Percentiles rank a stretch among this genome's conserved stretches.
Conservation (phyloP, 2,888 invertebrate genomes). For the Phragmatobia fuliginosa region DNA sequence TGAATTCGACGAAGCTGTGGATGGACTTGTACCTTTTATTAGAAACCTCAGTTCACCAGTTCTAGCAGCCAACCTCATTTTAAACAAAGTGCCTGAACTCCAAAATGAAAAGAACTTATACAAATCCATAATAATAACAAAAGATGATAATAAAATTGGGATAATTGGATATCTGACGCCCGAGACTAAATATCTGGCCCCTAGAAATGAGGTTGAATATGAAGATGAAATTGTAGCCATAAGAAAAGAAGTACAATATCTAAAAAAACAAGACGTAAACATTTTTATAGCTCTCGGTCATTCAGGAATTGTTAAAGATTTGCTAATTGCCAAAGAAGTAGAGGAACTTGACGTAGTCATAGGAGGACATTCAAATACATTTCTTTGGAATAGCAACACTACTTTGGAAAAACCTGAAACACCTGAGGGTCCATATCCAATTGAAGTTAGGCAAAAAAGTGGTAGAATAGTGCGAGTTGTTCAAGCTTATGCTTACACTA, state of each 20-base stretch:
- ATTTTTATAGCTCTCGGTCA: constrained; percentile 97
- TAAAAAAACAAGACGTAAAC: constrained; percentile 89
- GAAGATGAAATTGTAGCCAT: constrained; percentile 90
- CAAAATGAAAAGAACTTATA: constrained; percentile 80
- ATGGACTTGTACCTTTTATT: constrained; percentile 91
- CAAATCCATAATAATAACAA: constrained; percentile 88
- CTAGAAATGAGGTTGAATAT: constrained; percentile 85
- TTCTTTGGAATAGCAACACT: constrained; percentile 90
- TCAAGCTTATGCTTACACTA: constrained; percentile 96
- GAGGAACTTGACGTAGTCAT: constrained; percentile 94
- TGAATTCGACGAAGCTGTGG: constrained; percentile 94
- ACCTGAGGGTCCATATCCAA: constrained; percentile 92
- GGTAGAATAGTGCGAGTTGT: constrained; percentile 93
- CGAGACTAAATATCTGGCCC: constrained; percentile 89
- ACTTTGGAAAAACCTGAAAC: constrained; percentile 89
- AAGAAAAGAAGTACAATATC: constrained; percentile 87
- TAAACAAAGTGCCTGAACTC: constrained; percentile 88
- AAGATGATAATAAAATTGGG: constrained; percentile 86
- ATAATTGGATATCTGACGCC: constrained; percentile 89
- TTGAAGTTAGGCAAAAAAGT: constrained; percentile 88
- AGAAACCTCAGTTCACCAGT: constrained; percentile 90
- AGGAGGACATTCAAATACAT: constrained; percentile 97
- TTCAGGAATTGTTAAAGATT: constrained; percentile 92
- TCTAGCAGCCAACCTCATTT: constrained; percentile 92
- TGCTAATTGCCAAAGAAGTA: constrained; percentile 91